Evolutionary conservation across 2,113 vertebrate species (phyloP).

Genomic region (Scalopus aquaticus): DNA sequence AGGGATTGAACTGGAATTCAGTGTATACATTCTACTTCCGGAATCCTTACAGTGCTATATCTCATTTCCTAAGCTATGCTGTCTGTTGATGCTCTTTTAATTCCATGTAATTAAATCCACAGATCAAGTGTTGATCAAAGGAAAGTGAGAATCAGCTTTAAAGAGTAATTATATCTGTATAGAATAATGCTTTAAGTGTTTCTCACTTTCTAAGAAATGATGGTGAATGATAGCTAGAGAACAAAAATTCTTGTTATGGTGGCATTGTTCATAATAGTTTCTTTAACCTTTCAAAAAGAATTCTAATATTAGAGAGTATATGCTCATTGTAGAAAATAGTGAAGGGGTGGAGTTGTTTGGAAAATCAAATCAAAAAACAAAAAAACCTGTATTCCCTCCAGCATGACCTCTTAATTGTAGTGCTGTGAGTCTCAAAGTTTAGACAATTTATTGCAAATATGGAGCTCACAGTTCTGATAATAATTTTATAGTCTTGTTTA

Average conservation of each 20-base stretch:
- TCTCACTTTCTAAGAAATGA: neutral
- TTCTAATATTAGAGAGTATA: slow-evolving; percentile 26
- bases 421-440: slow-evolving; percentile 13
- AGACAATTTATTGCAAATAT: slow-evolving; percentile 6
- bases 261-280: slow-evolving; percentile 10
- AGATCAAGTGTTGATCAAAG: slow-evolving; percentile 9
- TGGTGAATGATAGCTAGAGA: neutral
- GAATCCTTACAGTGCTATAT: neutral
- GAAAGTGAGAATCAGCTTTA: neutral
- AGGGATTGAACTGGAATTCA: neutral
- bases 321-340: neutral
- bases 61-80: neutral
- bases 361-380: neutral
- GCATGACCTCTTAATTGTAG: neutral
- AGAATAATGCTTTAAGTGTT: neutral
- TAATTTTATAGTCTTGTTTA: neutral
- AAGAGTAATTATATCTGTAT: neutral
- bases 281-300: neutral
- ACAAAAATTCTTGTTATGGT: neutral
- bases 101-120: neutral
- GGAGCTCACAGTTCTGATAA: slow-evolving; percentile 2
- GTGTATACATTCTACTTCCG: neutral
- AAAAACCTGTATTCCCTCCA: neutral
- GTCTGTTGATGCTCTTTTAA: slow-evolving; percentile 5
- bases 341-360: slow-evolving; percentile 1